Evolutionary conservation across 2,113 vertebrate genomes (phyloP).

Genomic region (Hippocampus comes): DNA sequence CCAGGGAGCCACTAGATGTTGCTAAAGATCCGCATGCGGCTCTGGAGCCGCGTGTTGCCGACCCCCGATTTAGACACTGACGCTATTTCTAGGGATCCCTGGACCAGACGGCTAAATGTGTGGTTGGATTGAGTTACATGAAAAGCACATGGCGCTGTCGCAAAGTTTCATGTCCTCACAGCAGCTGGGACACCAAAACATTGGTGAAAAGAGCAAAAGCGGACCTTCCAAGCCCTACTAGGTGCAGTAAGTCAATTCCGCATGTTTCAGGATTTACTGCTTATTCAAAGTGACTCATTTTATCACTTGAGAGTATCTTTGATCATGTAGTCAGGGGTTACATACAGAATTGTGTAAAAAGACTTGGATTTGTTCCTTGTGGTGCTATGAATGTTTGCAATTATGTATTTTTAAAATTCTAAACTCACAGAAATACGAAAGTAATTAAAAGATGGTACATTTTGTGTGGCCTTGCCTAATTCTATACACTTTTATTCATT

Average conservation of each 20-base stretch:
- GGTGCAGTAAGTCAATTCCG: slow-evolving; percentile 29
- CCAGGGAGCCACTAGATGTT: too few relatives aligned
- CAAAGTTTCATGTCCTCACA: slow-evolving; percentile 13
- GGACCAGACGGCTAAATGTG: slow-evolving; percentile 46
- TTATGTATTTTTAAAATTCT: background rate
- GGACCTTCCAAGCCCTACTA: slow-evolving; percentile 9
- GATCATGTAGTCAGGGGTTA: background rate
- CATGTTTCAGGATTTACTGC: background rate
- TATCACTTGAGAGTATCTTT: background rate
- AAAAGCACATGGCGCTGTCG: slow-evolving; percentile 12
- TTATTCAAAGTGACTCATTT: background rate
- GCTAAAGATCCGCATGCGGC: too few relatives aligned
- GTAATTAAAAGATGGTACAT: too few relatives aligned
- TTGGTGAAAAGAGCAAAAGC: background rate
- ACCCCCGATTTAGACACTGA: slow-evolving; percentile 8
- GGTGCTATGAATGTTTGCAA: background rate
- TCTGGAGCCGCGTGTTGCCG: too few relatives aligned
- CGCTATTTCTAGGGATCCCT: slow-evolving; percentile 56
- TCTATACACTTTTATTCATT: too few relatives aligned
- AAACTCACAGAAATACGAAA: too few relatives aligned
- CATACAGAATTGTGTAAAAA: background rate
- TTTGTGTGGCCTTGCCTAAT: too few relatives aligned
- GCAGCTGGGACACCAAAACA: background rate
- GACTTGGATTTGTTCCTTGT: background rate
- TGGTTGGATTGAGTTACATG: slow-evolving; percentile 59